These are phyloP conservation scores for Psophia crepitans DNA, from an alignment of 2,113 vertebrate genomes.

Conservation along the genomic window DNA sequence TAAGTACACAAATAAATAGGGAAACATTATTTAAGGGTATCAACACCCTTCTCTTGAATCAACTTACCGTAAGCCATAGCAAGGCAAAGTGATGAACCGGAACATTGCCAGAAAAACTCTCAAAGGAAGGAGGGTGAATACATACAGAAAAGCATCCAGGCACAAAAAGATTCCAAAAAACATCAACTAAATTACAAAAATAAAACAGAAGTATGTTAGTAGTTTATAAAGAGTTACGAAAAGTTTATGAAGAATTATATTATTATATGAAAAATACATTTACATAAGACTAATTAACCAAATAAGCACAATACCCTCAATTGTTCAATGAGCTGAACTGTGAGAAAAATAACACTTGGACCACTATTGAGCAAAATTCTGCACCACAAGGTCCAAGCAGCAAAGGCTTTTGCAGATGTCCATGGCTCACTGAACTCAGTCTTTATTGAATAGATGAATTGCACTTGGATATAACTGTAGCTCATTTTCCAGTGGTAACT, in stretches of 20 bases:
- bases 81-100: constrained; percentile 89
- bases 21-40: background rate
- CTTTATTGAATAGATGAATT: background rate
- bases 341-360: background rate
- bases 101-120: constrained; percentile 89
- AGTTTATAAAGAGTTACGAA: background rate
- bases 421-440: background rate
- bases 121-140: constrained; percentile 94
- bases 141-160: constrained; percentile 95
- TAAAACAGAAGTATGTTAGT: constrained; percentile 37
- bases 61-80: constrained; percentile 90
- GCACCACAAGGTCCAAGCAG: background rate
- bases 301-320: background rate
- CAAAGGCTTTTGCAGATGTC: background rate
- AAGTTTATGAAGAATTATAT: background rate
- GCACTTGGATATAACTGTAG: background rate
- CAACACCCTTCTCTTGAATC: background rate
- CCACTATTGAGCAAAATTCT: constrained; percentile 7
- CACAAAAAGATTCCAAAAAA: constrained; percentile 95
- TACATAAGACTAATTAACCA: background rate
- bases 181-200: constrained; percentile 86
- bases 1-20: background rate
- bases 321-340: background rate
- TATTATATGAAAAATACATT: background rate
- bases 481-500: background rate